Conservation (phyloP, 2,888 invertebrate species). For the Drosophila rellima region DNA sequence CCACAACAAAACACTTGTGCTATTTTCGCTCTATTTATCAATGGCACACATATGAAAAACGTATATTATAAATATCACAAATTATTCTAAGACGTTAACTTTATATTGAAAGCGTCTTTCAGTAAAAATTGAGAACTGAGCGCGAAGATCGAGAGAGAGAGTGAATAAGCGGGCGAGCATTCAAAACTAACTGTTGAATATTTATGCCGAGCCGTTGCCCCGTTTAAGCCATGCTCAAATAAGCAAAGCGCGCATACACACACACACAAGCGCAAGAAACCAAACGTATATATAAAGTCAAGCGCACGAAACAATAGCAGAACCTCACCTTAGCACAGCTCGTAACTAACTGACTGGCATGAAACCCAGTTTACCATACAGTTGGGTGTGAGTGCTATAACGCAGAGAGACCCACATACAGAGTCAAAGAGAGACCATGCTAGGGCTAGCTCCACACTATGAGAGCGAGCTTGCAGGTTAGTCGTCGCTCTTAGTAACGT, state of each 20-base stretch:
- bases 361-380: slow-evolving; percentile 43
- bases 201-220: slow-evolving; percentile 53
- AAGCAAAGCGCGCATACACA: slow-evolving; percentile 49
- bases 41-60: slow-evolving; percentile 34
- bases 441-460: slow-evolving; percentile 58
- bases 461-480: slow-evolving; percentile 42
- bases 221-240: slow-evolving; percentile 74
- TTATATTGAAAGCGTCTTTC: slow-evolving; percentile 31
- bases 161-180: slow-evolving; percentile 22
- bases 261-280: slow-evolving; percentile 22
- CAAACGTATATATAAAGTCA: slow-evolving; percentile 19
- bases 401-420: neutral
- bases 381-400: slow-evolving; percentile 46
- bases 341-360: slow-evolving; percentile 70
- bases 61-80: neutral
- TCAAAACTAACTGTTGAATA: slow-evolving; percentile 70
- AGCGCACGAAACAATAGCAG: slow-evolving; percentile 39
- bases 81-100: slow-evolving; percentile 11
- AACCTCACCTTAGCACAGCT: slow-evolving; percentile 76
- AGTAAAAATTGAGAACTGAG: slow-evolving; percentile 29
- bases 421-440: slow-evolving; percentile 21
- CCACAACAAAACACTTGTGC: slow-evolving; percentile 60
- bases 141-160: slow-evolving; percentile 27
- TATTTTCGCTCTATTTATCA: slow-evolving; percentile 41
- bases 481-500: slow-evolving; percentile 37